Evolutionary conservation across 2,113 vertebrate species (phyloP).

Genomic region (Odocoileus virginianus): DNA sequence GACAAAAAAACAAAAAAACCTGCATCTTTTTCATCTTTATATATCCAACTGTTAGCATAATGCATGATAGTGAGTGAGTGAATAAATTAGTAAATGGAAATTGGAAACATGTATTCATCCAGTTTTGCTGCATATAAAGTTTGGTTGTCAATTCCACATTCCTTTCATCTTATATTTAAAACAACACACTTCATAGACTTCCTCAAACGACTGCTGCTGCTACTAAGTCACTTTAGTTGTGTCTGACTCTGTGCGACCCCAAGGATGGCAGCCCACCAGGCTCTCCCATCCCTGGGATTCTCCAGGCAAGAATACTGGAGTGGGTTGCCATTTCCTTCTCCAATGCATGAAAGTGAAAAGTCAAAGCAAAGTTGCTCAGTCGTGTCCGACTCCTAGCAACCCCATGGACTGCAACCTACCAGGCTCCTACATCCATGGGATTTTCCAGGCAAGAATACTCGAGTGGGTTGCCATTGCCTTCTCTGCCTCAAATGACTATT

Average conservation of each 20-base stretch:
- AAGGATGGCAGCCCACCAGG: neutral
- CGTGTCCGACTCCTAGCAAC: neutral
- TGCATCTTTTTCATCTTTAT: neutral
- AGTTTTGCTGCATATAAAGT: neutral
- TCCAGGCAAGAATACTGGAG: neutral
- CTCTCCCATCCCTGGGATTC: neutral
- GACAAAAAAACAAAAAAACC: neutral
- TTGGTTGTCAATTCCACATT: neutral
- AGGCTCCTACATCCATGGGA: neutral
- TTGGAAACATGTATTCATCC: neutral
- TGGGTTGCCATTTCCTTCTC: neutral
- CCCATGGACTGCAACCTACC: neutral
- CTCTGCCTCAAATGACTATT: neutral
- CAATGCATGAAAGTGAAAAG: neutral
- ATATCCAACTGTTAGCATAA: neutral
- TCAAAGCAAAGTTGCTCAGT: neutral
- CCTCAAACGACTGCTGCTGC: neutral
- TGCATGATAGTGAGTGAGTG: neutral
- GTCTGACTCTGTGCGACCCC: neutral
- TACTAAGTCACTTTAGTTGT: neutral
- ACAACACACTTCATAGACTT: neutral
- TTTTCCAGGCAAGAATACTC: neutral
- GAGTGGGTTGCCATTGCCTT: neutral
- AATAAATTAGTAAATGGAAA: neutral
- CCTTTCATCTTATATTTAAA: neutral